Base-by-base conservation (phyloP, 2,888 invertebrate species). In the Dichetophora obliterata region DNA sequence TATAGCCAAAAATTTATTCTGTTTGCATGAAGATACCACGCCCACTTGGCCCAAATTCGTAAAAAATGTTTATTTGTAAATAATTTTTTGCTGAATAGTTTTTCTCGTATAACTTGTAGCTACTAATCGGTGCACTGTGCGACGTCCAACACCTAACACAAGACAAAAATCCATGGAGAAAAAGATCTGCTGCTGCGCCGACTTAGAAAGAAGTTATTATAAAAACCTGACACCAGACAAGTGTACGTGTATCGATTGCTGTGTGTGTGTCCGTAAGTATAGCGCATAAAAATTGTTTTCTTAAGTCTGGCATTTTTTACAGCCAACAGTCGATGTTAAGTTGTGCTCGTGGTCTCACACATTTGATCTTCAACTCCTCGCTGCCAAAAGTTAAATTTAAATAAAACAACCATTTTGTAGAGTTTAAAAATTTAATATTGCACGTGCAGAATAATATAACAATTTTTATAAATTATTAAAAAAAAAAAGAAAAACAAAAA, bases 331-430 rank as follows among this genome's bases (percentile, higher is more conserved):
- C 84, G 82, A 82, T 82, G 82, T 81, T 84, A 84, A 85, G 83
- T 83, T 84, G 84, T 84, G 83, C 82, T 82, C 82, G 84, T 82
- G 83, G 83, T 82, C 83, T 82, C 83, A 85, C 84, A 82, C 83
- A 82, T 80, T 81, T 80, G 82, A 81, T 78, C 78, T 52, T 48
- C 48, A 43, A 69, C 57, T 52, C 50, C 69, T 50, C 71, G 63
- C 70, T 71, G 71, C 57, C 22, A 43, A 57, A 34, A 34, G 69
- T 37, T 59, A 24, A 16, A 63, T 34, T 70, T 70, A n/a, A 34
- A 9, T 43, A 37, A 43, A 19, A 34, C 3, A 4, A 43, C 37
- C 31, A 14, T 65, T 16, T 22, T 37, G 31, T 66, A 22, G 66
- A 22, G 27, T 3, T 8, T 52, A 34, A 19, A 66, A 70, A 8